These are phyloP conservation scores for Ceratotherium simum DNA, from an alignment of 2,113 vertebrate genomes.

Conservation along the genomic window DNA sequence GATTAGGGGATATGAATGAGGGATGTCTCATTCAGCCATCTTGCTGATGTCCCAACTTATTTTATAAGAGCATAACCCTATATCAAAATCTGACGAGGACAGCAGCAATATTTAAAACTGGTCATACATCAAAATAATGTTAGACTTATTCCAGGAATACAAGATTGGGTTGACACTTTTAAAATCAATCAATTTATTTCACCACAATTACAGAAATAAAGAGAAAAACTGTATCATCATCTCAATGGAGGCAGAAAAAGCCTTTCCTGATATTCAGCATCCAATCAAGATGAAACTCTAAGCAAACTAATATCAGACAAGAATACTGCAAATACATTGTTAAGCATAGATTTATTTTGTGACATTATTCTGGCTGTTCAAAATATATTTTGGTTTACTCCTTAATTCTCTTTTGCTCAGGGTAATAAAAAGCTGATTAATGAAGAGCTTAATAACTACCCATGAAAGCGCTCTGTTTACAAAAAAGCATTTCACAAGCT, in stretches of 20 bases:
- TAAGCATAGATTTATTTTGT: conserved; percentile 42
- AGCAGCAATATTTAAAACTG: background rate
- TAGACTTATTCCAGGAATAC: conserved; percentile 31
- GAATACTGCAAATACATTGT: background rate
- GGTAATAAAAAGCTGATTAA: conserved; percentile 56
- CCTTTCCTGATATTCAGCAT: conserved; percentile 12
- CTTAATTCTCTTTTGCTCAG: conserved; percentile 48
- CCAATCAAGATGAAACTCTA: background rate
- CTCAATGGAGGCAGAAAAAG: background rate
- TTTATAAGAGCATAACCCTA: background rate
- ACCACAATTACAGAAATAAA: conserved; percentile 48
- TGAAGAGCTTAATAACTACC: conserved; percentile 57
- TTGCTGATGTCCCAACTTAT: background rate
- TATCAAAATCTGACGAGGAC: background rate
- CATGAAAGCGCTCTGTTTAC: conserved; percentile 23
- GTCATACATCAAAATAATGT: background rate
- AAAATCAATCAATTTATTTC: conserved; percentile 47
- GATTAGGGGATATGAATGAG: background rate
- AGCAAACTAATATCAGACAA: conserved; percentile 11
- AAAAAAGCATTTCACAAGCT: conserved; percentile 32
- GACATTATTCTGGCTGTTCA: conserved; percentile 22
- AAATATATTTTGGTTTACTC: conserved; percentile 49
- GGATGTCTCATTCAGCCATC: background rate
- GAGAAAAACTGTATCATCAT: background rate
- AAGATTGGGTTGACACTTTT: conserved; percentile 9